phyloP scores from a whole-genome alignment of 2,888 invertebrate genomes.

The Geophilus truncorum region DNA sequence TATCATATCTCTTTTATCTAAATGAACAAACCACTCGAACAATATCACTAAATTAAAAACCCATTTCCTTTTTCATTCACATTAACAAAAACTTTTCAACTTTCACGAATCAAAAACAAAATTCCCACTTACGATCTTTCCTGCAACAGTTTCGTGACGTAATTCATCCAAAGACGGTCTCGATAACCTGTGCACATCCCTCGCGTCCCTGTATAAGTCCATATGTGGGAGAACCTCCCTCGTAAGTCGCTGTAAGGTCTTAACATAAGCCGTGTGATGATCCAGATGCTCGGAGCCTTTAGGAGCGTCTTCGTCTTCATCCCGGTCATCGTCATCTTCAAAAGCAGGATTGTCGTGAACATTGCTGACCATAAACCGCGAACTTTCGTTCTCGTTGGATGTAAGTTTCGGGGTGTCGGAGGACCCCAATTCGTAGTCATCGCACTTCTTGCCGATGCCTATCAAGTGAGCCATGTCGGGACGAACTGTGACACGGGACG shows the following conservation, averaged over 20 bases:
- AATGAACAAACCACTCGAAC: too few relatives aligned
- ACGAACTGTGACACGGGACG: neutral
- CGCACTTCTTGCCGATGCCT: constrained; percentile 8
- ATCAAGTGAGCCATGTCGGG: constrained; percentile 5
- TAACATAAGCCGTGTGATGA: constrained; percentile 55
- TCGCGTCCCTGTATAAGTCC: constrained; percentile 83
- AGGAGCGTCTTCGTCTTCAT: neutral
- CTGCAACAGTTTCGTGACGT: constrained; percentile 56
- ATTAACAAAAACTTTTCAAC: too few relatives aligned
- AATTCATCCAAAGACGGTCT: constrained; percentile 83
- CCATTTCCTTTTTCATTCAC: too few relatives aligned
- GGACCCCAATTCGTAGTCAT: constrained; percentile 9
- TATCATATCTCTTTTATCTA: too few relatives aligned
- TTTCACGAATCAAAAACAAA: neutral
- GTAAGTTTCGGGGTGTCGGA: neutral
- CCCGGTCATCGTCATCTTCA: neutral
- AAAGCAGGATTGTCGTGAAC: neutral
- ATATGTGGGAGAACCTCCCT: constrained; percentile 78
- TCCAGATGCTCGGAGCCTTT: neutral
- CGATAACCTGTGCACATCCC: constrained; percentile 80
- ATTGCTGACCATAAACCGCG: constrained; percentile 30
- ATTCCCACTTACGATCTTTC: neutral
- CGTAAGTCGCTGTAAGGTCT: constrained; percentile 79
- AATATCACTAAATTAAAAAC: too few relatives aligned
- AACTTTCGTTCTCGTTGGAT: neutral